A percentile compares a stretch with the other conserved stretches of the same genome.
Conservation (phyloP, 1,140 invertebrate genomes). For the Drepana arcuata region DNA sequence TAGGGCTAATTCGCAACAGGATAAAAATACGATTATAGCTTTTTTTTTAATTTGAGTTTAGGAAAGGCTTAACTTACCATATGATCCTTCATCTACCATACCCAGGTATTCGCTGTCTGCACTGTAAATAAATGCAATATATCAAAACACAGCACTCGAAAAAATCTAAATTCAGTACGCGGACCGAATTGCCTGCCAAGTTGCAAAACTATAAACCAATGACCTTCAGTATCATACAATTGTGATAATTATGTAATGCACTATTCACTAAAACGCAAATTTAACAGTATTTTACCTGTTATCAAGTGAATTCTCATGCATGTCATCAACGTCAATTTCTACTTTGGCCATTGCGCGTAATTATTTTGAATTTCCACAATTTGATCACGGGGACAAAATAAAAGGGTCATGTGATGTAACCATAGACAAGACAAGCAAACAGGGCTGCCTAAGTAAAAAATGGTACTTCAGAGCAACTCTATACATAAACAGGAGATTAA, state of each 20-base stretch:
- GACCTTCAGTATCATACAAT: slow-evolving; percentile 39
- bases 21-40: background rate
- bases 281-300: slow-evolving; percentile 51
- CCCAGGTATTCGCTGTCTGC: slow-evolving; percentile 62
- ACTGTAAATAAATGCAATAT: slow-evolving; percentile 44
- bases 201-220: slow-evolving; percentile 40
- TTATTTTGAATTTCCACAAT: slow-evolving; percentile 69
- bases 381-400: slow-evolving; percentile 72
- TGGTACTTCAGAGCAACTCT: too few species aligned
- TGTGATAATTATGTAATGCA: slow-evolving; percentile 54
- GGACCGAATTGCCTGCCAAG: slow-evolving; percentile 32
- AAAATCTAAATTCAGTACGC: slow-evolving; percentile 19
- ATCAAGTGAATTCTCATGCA: slow-evolving; percentile 62
- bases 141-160: slow-evolving; percentile 18
- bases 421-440: slow-evolving; percentile 43
- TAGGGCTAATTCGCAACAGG: background rate
- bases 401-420: slow-evolving; percentile 67
- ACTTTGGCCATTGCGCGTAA: slow-evolving; percentile 65
- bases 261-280: slow-evolving; percentile 13
- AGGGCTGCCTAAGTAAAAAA: too few species aligned
- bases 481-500: too few species aligned
- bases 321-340: slow-evolving; percentile 55
- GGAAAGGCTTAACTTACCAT: slow-evolving; percentile 57
- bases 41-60: too few species aligned
- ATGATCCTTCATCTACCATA: slow-evolving; percentile 59